Percentiles rank a stretch among this genome's conserved stretches.
Evolutionary conservation across 2,797 vertebrate species (phyloP).

Genomic region (Anomalospiza imberbis): DNA sequence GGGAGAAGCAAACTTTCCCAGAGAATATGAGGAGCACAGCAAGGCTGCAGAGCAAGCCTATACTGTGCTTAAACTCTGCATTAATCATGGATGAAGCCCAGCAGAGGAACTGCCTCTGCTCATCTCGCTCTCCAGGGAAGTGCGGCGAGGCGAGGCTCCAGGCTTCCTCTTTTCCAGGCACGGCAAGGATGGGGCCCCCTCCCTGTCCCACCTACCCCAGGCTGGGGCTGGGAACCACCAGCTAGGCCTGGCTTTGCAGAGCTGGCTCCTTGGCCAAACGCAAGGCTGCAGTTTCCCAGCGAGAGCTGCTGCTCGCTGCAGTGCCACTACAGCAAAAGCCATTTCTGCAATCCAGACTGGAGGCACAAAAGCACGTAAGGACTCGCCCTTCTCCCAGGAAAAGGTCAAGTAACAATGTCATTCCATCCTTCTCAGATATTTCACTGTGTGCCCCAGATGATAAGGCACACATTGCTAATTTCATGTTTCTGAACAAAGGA

Average conservation of each 20-base stretch:
- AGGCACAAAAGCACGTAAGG: not conserved
- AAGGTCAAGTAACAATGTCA: not conserved
- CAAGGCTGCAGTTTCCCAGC: not conserved
- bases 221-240: not conserved
- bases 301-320: not conserved
- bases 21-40: not conserved
- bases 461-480: accelerated
- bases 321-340: not conserved
- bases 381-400: not conserved
- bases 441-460: accelerated
- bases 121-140: not conserved
- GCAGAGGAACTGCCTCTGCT: constrained; percentile 9
- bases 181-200: not conserved
- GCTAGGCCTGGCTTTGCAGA: not conserved
- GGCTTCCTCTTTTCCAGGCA: constrained; percentile 10
- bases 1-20: not conserved
- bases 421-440: not conserved
- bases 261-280: not conserved
- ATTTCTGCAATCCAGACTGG: not conserved
- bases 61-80: not conserved
- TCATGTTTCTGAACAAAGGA: not conserved
- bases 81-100: not conserved
- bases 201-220: not conserved
- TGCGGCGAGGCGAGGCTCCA: not conserved
- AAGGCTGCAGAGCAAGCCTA: not conserved